These are phyloP conservation scores for Suncus etruscus DNA, from an alignment of 2,113 vertebrate species.

Conservation along the genomic window DNA sequence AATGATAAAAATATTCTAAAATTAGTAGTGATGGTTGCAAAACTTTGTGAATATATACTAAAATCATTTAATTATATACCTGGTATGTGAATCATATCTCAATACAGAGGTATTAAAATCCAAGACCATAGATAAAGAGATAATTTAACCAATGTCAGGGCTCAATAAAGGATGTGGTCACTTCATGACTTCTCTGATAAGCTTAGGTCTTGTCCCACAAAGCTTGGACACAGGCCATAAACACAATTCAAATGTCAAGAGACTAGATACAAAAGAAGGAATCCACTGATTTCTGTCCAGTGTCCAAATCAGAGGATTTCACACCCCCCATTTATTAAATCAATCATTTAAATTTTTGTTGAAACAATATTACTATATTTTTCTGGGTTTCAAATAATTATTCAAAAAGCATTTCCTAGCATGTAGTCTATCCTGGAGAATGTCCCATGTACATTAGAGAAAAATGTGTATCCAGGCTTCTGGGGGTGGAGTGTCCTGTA, in stretches of 20 bases:
- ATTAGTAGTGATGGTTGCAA: not conserved
- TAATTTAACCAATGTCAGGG: not conserved
- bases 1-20: constrained; percentile 54
- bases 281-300: not conserved
- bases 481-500: no score
- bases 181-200: not conserved
- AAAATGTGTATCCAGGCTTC: no score
- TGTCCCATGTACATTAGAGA: no score
- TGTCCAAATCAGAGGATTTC: not conserved
- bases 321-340: not conserved
- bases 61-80: constrained; percentile 9
- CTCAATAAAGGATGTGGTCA: not conserved
- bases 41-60: not conserved
- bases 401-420: constrained; percentile 41
- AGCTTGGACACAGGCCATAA: not conserved
- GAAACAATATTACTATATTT: constrained; percentile 8
- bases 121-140: constrained; percentile 31
- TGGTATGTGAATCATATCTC: not conserved
- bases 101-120: constrained; percentile 16
- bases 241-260: constrained; percentile 1
- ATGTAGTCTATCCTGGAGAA: no score
- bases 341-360: not conserved
- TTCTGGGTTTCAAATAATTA: constrained; percentile 49
- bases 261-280: not conserved
- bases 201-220: not conserved